Conservation (phyloP, 2,113 vertebrate species). For the Eolophus roseicapilla region DNA sequence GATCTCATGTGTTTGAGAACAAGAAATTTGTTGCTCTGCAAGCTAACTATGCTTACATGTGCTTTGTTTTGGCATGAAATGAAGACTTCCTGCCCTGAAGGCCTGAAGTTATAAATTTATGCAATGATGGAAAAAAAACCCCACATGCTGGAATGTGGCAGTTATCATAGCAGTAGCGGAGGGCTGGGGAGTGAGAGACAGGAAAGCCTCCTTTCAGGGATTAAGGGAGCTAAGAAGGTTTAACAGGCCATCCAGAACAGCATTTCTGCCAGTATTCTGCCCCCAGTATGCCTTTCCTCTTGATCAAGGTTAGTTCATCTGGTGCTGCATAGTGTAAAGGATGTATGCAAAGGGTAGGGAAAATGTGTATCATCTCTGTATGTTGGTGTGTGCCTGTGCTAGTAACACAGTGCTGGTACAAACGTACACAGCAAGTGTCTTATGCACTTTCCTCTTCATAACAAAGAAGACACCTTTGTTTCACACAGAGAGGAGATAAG, state of each 20-base stretch:
- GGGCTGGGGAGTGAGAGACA: neutral
- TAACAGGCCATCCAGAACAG: neutral
- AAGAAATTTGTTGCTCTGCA: neutral
- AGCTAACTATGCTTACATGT: neutral
- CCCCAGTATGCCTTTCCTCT: neutral
- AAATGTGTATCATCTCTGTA: neutral
- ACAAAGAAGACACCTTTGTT: neutral
- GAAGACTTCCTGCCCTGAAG: neutral
- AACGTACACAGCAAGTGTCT: neutral
- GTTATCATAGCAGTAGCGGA: neutral
- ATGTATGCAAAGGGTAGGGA: rapidly evolving
- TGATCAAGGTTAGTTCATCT: neutral
- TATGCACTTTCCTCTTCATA: neutral
- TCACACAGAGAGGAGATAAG: neutral
- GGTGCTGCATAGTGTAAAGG: neutral
- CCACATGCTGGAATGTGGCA: rapidly evolving
- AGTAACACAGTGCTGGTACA: neutral
- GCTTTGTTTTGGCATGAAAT: neutral
- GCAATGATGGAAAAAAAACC: rapidly evolving
- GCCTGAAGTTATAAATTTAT: neutral
- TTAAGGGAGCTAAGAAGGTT: neutral
- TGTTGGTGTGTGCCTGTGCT: neutral
- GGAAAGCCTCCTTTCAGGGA: neutral
- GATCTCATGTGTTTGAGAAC: neutral
- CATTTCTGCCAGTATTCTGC: neutral